Base-by-base conservation (phyloP, 2,113 vertebrate species). In the Dipodomys merriami region DNA sequence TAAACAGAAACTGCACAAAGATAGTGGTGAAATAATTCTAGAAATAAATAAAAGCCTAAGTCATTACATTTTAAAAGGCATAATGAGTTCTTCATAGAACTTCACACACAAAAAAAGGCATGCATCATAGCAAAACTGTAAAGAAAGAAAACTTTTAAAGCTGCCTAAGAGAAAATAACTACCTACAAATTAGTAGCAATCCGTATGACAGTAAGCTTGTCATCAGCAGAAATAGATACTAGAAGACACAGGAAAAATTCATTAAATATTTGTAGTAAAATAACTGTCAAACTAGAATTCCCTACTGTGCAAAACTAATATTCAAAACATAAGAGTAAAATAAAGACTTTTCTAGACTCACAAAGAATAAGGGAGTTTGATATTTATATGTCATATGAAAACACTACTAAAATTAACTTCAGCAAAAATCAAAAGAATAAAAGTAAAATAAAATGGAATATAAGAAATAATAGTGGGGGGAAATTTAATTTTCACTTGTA, bases 401-500 rank as follows among this genome's bases (percentile, higher is more conserved):
- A 16, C 80, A 35, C 30, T 20, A 46, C 69, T 15, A 33, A 85
- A 88, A 69, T 65, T 29, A 88, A 74, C 72, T 33, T 73, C 3
- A 53, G n/a, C 73, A 76, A 82, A 93, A 85, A 72, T 46, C 53
- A 81, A 69, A 39, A 39, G 53, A 57, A 13, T 57, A 81, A 76
- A 25, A 46, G 7, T 25, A 78, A 25, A 77, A 67, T 85, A 27
- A 33, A 86, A 12, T 62, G 6, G n/a, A 44, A 72, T 53, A 23
- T 6, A 79, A 33, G 33, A 91, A 88, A n/a, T 7, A 84, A 69
- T 20, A 20, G 29, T 83, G 46, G 20, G 29, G 6, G 76, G 85
- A 46, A 85, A 90, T 15, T 46, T 35, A 3, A 57, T 94, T 91
- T 92, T 81, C 49, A 88, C 60, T 91, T 93, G 39, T 64, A 91